Percentiles rank a stretch among this genome's conserved stretches.
These are phyloP conservation scores for Acleris sparsana DNA, from an alignment of 2,888 invertebrate genomes.

Conservation along the genomic window DNA sequence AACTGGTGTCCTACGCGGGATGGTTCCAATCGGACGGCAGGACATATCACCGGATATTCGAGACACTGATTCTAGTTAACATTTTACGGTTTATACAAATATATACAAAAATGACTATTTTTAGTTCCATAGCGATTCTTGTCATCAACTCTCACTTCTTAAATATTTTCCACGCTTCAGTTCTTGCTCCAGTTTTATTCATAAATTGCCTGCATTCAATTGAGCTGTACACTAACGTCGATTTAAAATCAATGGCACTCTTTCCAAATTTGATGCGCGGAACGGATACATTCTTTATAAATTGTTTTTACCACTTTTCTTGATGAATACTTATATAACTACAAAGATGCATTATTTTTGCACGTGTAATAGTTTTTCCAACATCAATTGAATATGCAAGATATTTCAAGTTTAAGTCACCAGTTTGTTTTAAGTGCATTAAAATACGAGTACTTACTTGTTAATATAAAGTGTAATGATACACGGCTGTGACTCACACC, in stretches of 20 bases:
- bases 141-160: not conserved
- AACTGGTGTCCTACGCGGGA: too few relatives aligned
- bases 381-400: not conserved
- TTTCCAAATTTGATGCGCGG: too few relatives aligned
- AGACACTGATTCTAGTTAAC: too few relatives aligned
- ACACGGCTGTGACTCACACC: not conserved
- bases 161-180: not conserved
- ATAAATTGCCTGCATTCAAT: not conserved
- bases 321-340: not conserved
- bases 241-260: too few relatives aligned
- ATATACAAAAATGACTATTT: too few relatives aligned
- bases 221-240: not conserved
- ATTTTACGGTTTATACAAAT: too few relatives aligned
- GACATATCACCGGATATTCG: too few relatives aligned
- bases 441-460: too few relatives aligned
- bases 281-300: too few relatives aligned
- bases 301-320: not conserved
- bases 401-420: not conserved
- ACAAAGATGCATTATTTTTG: not conserved
- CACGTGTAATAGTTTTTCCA: not conserved
- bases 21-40: too few relatives aligned
- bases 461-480: too few relatives aligned
- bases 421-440: too few relatives aligned
- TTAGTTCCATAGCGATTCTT: not conserved
- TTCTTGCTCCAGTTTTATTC: not conserved